A percentile compares a stretch with the other conserved stretches of the same genome.
These are phyloP conservation scores for Eonycteris spelaea DNA, from an alignment of 2,113 vertebrate genomes.

Conservation along the genomic window DNA sequence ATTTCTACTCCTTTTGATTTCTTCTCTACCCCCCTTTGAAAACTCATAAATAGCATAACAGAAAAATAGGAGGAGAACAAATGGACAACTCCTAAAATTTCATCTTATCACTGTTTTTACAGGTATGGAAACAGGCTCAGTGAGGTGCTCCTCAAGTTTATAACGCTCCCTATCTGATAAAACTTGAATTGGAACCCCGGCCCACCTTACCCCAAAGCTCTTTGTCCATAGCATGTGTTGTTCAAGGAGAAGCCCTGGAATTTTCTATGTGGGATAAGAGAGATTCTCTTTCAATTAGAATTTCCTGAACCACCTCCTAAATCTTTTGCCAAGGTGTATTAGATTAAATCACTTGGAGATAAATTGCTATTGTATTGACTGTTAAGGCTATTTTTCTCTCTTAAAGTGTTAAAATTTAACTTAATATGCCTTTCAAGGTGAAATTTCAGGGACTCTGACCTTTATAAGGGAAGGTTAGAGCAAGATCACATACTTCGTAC, in stretches of 20 bases:
- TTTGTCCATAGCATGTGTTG: background rate
- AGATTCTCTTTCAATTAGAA: background rate
- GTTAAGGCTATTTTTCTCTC: background rate
- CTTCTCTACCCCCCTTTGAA: background rate
- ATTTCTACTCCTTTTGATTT: background rate
- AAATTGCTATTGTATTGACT: conserved; percentile 1
- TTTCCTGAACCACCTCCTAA: background rate
- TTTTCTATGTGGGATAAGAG: background rate
- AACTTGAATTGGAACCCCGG: background rate
- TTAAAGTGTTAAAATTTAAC: background rate
- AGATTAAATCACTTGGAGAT: background rate
- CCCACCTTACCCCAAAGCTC: background rate
- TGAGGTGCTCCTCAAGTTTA: background rate
- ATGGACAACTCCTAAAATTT: background rate
- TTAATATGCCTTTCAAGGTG: background rate
- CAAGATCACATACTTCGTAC: background rate
- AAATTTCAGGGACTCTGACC: conserved; percentile 13
- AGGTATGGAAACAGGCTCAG: background rate
- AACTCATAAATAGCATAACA: background rate
- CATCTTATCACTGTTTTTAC: background rate
- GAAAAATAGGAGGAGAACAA: background rate
- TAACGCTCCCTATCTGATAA: background rate
- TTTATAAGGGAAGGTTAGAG: background rate
- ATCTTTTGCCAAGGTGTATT: background rate
- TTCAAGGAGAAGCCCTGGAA: background rate